A percentile compares a stretch with the other conserved stretches of the same genome.
Conservation (phyloP, 2,113 vertebrate species). For the Ceratotherium simum region DNA sequence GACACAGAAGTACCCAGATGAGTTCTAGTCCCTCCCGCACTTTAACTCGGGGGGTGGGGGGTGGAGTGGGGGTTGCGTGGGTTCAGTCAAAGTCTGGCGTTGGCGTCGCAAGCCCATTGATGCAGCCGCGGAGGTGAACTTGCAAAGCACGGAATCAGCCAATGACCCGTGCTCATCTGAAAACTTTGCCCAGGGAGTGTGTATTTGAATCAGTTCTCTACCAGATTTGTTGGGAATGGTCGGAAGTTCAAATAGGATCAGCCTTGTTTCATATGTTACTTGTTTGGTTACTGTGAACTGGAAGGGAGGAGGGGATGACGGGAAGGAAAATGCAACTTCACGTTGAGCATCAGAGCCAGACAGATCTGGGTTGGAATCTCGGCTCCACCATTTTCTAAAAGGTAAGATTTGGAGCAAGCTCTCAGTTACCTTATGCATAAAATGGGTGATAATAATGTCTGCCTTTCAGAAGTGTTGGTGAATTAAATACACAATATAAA, state of each 20-base stretch:
- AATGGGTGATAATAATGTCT: not conserved
- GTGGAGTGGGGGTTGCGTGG: too few relatives aligned
- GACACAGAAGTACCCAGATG: not conserved
- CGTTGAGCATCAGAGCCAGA: not conserved
- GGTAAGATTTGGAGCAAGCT: not conserved
- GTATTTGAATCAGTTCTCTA: constrained; percentile 18
- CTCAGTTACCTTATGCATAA: not conserved
- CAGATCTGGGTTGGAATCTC: not conserved
- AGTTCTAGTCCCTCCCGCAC: constrained; percentile 41
- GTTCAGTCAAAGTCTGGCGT: constrained; percentile 38
- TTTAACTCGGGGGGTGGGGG: constrained; percentile 54
- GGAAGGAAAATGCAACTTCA: not conserved
- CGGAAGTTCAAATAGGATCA: not conserved
- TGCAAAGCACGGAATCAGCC: not conserved
- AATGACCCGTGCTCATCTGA: constrained; percentile 41
- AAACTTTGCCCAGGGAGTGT: not conserved
- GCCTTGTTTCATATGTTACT: not conserved
- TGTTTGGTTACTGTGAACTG: not conserved
- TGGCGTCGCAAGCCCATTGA: not conserved
- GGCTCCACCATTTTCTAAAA: not conserved
- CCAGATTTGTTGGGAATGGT: constrained; percentile 49
- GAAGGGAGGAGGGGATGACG: not conserved
- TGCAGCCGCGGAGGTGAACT: constrained; percentile 23
- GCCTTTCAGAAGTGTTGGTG: not conserved
- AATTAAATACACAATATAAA: not conserved